Conservation (phyloP, 1,140 invertebrate genomes). For the Nymphalis io region DNA sequence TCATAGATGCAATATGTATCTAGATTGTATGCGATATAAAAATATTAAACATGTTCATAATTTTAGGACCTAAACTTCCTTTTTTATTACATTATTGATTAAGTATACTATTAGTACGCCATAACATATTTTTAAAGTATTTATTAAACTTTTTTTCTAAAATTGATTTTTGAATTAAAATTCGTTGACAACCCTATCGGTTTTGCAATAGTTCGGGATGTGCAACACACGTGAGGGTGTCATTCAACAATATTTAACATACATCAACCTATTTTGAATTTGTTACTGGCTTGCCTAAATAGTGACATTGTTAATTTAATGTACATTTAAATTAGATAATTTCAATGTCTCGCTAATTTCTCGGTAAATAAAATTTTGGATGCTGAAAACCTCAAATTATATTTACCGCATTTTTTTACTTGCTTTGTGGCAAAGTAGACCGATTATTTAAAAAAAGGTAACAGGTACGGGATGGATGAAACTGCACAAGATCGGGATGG, state of each 20-base stretch:
- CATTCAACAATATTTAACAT: slow-evolving; percentile 52
- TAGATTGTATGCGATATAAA: no score
- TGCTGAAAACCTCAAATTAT: slow-evolving; percentile 14
- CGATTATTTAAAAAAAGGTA: no score
- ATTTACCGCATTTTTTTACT: no score
- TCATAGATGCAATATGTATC: no score
- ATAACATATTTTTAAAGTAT: neutral
- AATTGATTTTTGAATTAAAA: neutral
- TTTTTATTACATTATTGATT: no score
- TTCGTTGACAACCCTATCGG: slow-evolving; percentile 31
- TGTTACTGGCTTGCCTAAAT: slow-evolving; percentile 30
- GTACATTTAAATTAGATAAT: slow-evolving; percentile 26
- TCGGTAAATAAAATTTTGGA: slow-evolving; percentile 4
- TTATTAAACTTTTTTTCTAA: neutral
- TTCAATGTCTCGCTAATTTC: slow-evolving; percentile 4
- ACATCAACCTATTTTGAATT: slow-evolving; percentile 46
- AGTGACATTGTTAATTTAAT: slow-evolving; percentile 26
- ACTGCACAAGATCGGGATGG: no score
- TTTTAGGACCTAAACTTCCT: no score
- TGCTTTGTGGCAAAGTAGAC: no score
- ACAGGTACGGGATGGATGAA: no score
- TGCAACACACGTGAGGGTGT: slow-evolving; percentile 42
- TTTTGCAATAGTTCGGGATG: slow-evolving; percentile 45
- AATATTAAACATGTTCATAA: no score
- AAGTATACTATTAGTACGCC: no score